These are phyloP conservation scores for Eulemur rufifrons DNA, from an alignment of 2,113 vertebrate genomes.

Conservation along the genomic window DNA sequence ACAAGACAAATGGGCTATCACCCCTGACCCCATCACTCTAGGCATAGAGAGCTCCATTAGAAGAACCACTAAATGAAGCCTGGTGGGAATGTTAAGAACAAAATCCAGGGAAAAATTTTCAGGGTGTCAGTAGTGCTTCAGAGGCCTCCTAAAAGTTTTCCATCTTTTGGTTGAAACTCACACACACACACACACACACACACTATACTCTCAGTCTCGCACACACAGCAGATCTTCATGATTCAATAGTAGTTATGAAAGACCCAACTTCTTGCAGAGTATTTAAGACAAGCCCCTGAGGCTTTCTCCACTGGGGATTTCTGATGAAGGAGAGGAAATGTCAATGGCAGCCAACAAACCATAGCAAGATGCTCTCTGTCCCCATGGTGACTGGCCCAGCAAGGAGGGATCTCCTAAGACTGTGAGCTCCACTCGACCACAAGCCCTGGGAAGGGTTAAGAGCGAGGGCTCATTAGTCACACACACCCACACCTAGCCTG, in stretches of 20 bases:
- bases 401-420: not conserved
- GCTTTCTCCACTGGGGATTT: not conserved
- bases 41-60: not conserved
- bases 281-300: not conserved
- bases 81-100: not conserved
- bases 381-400: accelerated
- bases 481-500: not conserved
- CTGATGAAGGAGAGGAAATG: not conserved
- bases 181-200: not conserved
- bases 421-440: not conserved
- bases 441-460: not conserved
- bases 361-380: not conserved
- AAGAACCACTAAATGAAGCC: not conserved
- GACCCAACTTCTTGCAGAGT: not conserved
- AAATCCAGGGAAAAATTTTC: not conserved
- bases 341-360: not conserved
- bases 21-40: too few relatives aligned
- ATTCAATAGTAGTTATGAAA: not conserved
- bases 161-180: not conserved
- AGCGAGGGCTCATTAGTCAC: not conserved
- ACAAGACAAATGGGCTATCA: not conserved
- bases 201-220: not conserved
- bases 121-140: not conserved
- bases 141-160: not conserved
- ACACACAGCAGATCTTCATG: not conserved